Base-by-base conservation (phyloP, 2,888 invertebrate genomes). In the Archaeoteleia sp. region DNA sequence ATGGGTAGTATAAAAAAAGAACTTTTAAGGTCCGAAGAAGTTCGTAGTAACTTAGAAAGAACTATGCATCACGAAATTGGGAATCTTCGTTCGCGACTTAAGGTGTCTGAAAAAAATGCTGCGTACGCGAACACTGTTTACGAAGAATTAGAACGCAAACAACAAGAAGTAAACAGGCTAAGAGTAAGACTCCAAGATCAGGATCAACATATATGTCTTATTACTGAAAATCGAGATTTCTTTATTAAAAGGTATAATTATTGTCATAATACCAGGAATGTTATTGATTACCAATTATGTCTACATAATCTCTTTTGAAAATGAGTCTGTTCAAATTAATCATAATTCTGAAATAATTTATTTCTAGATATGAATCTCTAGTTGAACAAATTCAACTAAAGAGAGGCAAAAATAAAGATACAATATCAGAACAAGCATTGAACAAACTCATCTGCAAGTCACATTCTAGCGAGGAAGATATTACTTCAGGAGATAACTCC, bases 221-320 rank as follows among this genome's bases (percentile, higher is more conserved):
- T 79, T n/a, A 79, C 72, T 63, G 73, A 71, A 48, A 77, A 77
- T 48, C 72, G 72, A 37, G 76, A 78, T 25, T 67, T 67, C 1
- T 75, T 75, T n/a, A 74, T 78, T 49, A 57, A 73, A 40, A 78
- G 75, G 79, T 78, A 72, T 8, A 12, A 27, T 20, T 13, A 20
- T 37, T 54, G 9, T 12, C 10, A 15, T 6, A 20, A 3, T 2
- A 23, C 7, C 2, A 5, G 2, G 6, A 25, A 5, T 8, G 14
- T 29, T n/a, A 29, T 1, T 1, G 0, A 2, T 14, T 9, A 13
- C 10, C 13, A 2, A 13, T n/a, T 1, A 10, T 1, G 23, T 42
- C 2, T 39, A 13, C 2, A 30, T n/a, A 12, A 23, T n/a, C 5
- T 14, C 12, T 17, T 46, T 46, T 30, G 13, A 30, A 12, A 30